phyloP scores from a whole-genome alignment of 2,113 vertebrate species.

The Colaptes auratus region DNA sequence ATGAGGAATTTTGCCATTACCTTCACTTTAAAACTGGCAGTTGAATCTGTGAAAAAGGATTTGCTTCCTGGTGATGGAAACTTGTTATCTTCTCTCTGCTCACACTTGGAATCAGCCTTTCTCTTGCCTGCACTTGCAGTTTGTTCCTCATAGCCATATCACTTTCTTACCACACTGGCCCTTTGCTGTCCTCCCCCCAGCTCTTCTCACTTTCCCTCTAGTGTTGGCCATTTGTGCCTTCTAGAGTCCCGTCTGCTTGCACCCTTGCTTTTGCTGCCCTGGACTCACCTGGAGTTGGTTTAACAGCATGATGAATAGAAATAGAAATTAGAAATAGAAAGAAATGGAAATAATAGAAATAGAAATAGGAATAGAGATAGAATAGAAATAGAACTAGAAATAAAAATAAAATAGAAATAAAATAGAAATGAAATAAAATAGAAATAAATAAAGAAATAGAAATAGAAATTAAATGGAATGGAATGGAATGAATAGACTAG shows the following conservation, averaged over 20 bases:
- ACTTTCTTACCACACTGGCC: background rate
- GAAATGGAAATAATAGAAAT: no score
- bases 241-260: background rate
- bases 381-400: no score
- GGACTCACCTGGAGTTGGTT: background rate
- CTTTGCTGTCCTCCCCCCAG: background rate
- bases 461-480: no score
- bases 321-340: no score
- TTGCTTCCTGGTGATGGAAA: background rate
- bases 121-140: background rate
- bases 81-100: background rate
- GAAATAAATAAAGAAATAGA: no score
- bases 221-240: background rate
- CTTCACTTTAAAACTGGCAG: background rate
- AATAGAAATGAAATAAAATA: no score
- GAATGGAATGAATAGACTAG: no score
- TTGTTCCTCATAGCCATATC: accelerated
- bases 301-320: background rate
- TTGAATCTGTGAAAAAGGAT: background rate
- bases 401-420: no score
- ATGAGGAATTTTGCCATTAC: background rate
- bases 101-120: background rate
- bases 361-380: no score
- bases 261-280: background rate
- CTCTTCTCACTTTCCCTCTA: background rate